A percentile compares a stretch with the other conserved stretches of the same genome.
phyloP scores from a whole-genome alignment of 2,113 vertebrate genomes.

The Podarcis cretensis region DNA sequence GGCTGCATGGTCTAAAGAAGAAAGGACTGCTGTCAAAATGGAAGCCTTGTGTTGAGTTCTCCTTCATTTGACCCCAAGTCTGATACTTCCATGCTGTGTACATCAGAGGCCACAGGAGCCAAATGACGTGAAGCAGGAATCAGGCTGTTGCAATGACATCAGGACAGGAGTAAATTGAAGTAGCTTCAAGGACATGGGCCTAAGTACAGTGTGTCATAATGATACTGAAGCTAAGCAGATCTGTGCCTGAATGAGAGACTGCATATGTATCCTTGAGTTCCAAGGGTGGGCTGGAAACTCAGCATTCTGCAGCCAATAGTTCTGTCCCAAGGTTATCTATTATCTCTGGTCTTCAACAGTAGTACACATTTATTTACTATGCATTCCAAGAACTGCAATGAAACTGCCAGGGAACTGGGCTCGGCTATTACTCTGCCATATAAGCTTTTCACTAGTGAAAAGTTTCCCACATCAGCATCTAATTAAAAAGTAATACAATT shows the following conservation, averaged over 20 bases:
- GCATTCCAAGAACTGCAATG: not conserved
- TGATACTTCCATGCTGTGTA: not conserved
- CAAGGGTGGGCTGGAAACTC: not conserved
- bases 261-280: not conserved
- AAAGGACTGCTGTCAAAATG: not conserved
- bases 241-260: not conserved
- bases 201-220: not conserved
- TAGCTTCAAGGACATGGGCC: not conserved
- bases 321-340: not conserved
- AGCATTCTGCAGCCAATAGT: not conserved
- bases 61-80: not conserved
- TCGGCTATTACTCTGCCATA: not conserved
- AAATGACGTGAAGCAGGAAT: not conserved
- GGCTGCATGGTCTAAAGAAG: not conserved
- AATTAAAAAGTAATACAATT: conserved; percentile 12
- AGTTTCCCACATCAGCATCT: not conserved
- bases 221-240: not conserved
- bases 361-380: too few species aligned
- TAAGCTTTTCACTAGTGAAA: not conserved
- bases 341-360: not conserved
- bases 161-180: not conserved
- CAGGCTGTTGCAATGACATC: not conserved
- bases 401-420: not conserved
- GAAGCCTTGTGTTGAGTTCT: not conserved
- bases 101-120: not conserved